These are phyloP conservation scores for Phoxinus dragarum DNA, from an alignment of 2,797 vertebrate species.

Conservation along the genomic window DNA sequence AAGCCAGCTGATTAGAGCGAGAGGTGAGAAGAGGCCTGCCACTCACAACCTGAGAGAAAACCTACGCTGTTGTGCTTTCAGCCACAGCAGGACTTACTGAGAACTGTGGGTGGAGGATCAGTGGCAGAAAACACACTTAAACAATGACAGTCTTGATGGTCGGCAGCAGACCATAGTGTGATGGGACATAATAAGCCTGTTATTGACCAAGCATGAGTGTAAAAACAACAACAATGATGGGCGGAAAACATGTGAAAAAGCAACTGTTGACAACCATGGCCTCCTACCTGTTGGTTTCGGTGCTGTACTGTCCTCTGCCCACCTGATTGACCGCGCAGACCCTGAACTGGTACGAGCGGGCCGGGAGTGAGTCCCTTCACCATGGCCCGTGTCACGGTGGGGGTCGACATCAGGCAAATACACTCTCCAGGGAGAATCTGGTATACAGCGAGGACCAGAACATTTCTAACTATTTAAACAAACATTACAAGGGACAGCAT, in stretches of 20 bases:
- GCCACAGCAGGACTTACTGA: constrained; percentile 5
- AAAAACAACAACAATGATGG: neutral
- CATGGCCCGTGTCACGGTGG: constrained; percentile 77
- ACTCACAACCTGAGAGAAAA: constrained; percentile 32
- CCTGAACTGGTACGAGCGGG: constrained; percentile 94
- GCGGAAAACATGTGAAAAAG: neutral
- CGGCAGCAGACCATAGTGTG: neutral
- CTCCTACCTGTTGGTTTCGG: constrained; percentile 90
- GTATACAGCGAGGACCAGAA: neutral
- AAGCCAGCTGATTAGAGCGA: constrained; percentile 45
- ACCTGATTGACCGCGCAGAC: constrained; percentile 96
- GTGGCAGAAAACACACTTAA: constrained; percentile 49
- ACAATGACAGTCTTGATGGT: constrained; percentile 27
- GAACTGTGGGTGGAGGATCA: constrained; percentile 10
- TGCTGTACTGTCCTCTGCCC: constrained; percentile 92
- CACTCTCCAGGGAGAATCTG: constrained; percentile 97
- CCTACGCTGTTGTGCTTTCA: constrained; percentile 34
- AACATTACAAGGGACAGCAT: neutral
- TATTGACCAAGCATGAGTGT: constrained; percentile 2
- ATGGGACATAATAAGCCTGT: neutral
- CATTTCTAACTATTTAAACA: neutral
- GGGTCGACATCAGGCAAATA: constrained; percentile 88
- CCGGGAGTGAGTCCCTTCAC: constrained; percentile 92
- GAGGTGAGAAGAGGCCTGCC: constrained; percentile 46
- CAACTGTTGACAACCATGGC: neutral